These are phyloP conservation scores for Hypsibius dujardini DNA, from an alignment of 1,140 invertebrate species.

Conservation along the genomic window DNA sequence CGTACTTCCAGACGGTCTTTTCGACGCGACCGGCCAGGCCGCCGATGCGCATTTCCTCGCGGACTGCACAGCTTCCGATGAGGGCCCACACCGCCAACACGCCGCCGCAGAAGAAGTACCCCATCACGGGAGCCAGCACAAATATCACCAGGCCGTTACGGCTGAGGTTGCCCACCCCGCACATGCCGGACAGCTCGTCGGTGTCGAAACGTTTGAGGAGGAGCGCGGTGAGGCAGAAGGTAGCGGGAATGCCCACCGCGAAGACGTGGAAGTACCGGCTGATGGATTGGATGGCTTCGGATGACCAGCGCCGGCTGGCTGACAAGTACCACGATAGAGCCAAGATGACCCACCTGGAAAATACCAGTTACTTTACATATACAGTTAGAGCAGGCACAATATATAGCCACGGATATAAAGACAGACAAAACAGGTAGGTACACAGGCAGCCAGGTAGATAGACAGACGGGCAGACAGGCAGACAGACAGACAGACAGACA, in stretches of 20 bases:
- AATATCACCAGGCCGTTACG: neutral
- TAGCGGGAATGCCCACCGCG: neutral
- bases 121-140: neutral
- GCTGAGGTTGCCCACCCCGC: constrained; percentile 3
- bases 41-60: no score
- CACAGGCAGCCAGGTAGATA: no score
- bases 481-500: no score
- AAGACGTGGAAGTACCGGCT: neutral
- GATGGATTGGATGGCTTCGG: neutral
- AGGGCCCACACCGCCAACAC: neutral
- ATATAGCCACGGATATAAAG: no score
- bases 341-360: neutral
- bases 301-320: neutral
- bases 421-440: no score
- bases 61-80: neutral
- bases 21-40: no score
- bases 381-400: neutral
- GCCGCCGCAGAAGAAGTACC: neutral
- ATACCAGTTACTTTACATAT: neutral
- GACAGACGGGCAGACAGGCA: no score
- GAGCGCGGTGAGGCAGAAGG: neutral
- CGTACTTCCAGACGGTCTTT: no score
- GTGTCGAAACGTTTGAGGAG: neutral
- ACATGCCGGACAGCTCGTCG: constrained; percentile 1
- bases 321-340: neutral